Evolutionary conservation across 2,797 vertebrate species (phyloP).

Genomic region (Miichthys miiuy): DNA sequence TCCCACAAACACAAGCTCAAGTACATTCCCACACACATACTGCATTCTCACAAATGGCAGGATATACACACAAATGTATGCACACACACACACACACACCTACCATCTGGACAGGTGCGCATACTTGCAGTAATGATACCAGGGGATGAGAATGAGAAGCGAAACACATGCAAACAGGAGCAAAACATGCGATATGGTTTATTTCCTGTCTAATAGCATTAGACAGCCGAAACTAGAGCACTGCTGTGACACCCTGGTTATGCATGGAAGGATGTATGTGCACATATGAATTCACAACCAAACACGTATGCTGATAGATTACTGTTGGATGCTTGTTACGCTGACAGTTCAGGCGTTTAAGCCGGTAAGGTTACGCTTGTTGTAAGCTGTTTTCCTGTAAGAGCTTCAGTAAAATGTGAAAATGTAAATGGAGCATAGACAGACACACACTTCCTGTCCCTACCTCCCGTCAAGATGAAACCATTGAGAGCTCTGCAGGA

Average conservation of each 20-base stretch:
- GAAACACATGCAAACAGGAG: background rate
- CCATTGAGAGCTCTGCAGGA: conserved; percentile 42
- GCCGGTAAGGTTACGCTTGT: conserved; percentile 28
- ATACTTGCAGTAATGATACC: conserved; percentile 7
- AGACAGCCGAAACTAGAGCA: conserved; percentile 1
- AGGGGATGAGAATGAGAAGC: conserved; percentile 21
- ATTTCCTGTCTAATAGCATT: conserved; percentile 35
- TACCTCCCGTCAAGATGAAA: conserved; percentile 35
- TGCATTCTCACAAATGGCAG: background rate
- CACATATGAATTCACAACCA: conserved; percentile 28
- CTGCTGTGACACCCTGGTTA: conserved; percentile 5
- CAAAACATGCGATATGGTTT: conserved; percentile 1
- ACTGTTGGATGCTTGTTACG: conserved; percentile 46
- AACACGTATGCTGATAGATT: conserved; percentile 42
- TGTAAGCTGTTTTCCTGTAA: conserved; percentile 49
- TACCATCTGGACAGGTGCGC: conserved; percentile 42
- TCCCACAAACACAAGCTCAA: conserved; percentile 25
- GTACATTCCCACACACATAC: conserved; percentile 9
- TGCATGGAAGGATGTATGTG: conserved; percentile 14
- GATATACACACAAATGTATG: background rate
- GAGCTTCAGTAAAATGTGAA: conserved; percentile 33
- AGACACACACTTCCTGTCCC: conserved; percentile 29
- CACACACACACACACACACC: conserved; percentile 2
- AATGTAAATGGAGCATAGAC: conserved; percentile 43
- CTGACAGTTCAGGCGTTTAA: conserved; percentile 54